A percentile compares a stretch with the other conserved stretches of the same genome.
These are phyloP conservation scores for Sycobia sp. DNA, from an alignment of 1,140 invertebrate species.

Conservation along the genomic window DNA sequence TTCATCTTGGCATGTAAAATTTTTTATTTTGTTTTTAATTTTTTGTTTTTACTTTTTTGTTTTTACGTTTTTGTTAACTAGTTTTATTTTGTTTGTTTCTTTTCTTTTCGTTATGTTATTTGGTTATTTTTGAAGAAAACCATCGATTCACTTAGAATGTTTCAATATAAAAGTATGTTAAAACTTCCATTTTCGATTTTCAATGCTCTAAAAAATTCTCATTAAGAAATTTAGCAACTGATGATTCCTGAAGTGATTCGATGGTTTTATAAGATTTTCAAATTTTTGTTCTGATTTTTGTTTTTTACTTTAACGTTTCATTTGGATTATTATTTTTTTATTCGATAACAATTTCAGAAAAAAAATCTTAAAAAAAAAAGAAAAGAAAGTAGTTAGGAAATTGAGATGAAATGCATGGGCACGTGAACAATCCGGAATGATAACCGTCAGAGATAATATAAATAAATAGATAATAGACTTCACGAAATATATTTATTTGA, in stretches of 20 bases:
- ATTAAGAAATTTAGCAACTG: too few species aligned
- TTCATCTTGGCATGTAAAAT: constrained; percentile 7
- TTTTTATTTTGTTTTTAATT: constrained; percentile 27
- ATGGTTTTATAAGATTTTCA: constrained; percentile 29
- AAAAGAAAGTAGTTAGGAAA: constrained; percentile 28
- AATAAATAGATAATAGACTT: too few species aligned
- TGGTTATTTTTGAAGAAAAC: constrained; percentile 25
- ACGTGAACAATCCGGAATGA: too few species aligned
- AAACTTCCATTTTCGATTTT: too few species aligned
- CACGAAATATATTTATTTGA: too few species aligned
- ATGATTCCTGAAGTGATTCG: background rate
- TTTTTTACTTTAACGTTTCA: constrained; percentile 22
- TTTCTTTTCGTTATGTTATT: constrained; percentile 11
- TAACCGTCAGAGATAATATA: too few species aligned
- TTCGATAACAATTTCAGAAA: constrained; percentile 37
- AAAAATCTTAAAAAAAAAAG: constrained; percentile 40
- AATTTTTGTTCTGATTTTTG: constrained; percentile 28
- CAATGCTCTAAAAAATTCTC: too few species aligned
- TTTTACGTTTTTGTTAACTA: too few species aligned
- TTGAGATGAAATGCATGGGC: too few species aligned
- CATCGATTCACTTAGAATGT: background rate
- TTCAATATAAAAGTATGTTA: too few species aligned
- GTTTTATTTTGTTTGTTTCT: constrained; percentile 18
- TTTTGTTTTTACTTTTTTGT: constrained; percentile 19
- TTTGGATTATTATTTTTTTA: constrained; percentile 40